Evolutionary conservation across 2,797 vertebrate genomes (phyloP).

Genomic region (Enteromius trimaculatus): DNA sequence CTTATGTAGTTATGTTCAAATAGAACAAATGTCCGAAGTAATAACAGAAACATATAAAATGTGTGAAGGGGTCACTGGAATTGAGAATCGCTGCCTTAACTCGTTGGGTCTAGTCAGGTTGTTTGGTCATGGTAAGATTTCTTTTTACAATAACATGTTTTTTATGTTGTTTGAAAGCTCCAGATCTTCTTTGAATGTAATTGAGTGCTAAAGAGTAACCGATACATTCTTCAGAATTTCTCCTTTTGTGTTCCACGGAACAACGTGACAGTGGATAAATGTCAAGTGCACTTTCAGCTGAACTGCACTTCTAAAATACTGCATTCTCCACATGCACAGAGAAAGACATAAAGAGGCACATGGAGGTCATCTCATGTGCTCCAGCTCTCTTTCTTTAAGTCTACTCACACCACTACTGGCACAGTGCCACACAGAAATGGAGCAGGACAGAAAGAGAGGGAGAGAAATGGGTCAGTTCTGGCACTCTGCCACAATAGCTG

Average conservation of each 20-base stretch:
- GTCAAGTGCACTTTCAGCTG: neutral
- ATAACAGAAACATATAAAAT: no score
- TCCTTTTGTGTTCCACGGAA: neutral
- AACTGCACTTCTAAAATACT: neutral
- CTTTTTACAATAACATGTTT: neutral
- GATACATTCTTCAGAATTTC: neutral
- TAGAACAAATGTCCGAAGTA: no score
- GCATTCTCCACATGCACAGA: constrained; percentile 10
- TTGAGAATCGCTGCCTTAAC: no score
- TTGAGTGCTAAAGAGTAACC: neutral
- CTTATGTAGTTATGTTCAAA: no score
- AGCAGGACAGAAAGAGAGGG: constrained; percentile 42
- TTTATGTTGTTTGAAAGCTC: neutral
- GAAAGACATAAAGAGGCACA: constrained; percentile 23
- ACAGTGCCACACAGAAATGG: constrained; percentile 40
- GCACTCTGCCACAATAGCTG: constrained; percentile 73
- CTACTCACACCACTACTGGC: constrained; percentile 48
- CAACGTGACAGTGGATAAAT: neutral
- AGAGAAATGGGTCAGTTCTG: constrained; percentile 65
- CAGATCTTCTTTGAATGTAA: neutral
- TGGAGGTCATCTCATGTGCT: constrained; percentile 51
- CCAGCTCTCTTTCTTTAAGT: constrained; percentile 39
- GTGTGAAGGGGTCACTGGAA: no score
- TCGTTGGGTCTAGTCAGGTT: neutral
- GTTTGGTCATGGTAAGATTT: neutral